Evolutionary conservation across 2,888 invertebrate species (phyloP), one percentile per base, ranked within the genome.

Genomic region (Rutpela maculata): DNA sequence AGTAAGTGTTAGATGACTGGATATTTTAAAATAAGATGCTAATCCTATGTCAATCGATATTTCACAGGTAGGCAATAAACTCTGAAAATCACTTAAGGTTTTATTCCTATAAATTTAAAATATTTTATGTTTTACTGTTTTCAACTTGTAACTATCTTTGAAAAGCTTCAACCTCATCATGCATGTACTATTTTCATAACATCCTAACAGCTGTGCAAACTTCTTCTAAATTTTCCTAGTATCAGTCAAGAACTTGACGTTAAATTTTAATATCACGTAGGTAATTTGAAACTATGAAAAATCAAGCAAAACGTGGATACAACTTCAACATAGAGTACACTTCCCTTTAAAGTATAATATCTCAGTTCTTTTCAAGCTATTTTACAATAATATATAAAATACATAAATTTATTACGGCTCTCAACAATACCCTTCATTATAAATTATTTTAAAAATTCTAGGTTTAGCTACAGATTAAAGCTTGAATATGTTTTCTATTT

Each of bases 311-410:
- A 78, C 82, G 83, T 77, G 75, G 80, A 78, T 83, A 83, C 82
- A 81, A 81, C 84, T 83, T 83, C 84, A 85, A 83, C 85, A 85
- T 85, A 85, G 84, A 85, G 84, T 86, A 85, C 83, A 82, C 84
- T 83, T 84, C 85, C 84, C 85, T 81, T 86, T 86, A 85, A 86
- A 84, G 85, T 85, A 85, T 84, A 84, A 85, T 84, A 86, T 86
- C 83, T 87, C 86, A 86, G 85, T 87, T 86, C 85, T 86, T 84
- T 85, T 85, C 76, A 82, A 84, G 85, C 84, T 86, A 87, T 87
- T 87, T 88, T 88, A 86, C 85, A 88, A 86, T 87, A 86, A 87
- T 87, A 88, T 88, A 89, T 87, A 89, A 88, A 88, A 88, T 89
- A 89, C 88, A 86, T 86, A 86, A 85, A 86, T 87, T 86, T 86